Evolutionary conservation across 2,888 invertebrate species (phyloP).

Genomic region (Rhogogaster chlorosoma): DNA sequence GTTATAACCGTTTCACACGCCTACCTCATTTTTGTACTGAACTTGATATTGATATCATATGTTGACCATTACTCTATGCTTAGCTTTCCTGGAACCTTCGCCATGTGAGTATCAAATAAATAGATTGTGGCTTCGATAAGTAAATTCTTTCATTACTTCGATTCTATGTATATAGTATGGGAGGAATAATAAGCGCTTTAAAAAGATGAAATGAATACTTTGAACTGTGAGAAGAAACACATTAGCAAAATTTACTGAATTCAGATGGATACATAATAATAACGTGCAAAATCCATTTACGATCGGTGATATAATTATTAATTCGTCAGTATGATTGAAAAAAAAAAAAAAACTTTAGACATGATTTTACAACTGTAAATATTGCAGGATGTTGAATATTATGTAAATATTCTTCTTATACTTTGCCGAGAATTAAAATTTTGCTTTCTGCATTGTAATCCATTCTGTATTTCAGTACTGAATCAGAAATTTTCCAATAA

Average conservation of each 20-base stretch:
- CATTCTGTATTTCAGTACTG: conserved; percentile 60
- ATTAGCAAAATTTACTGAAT: too few species aligned
- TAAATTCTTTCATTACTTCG: background rate
- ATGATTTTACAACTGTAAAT: too few species aligned
- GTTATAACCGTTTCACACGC: background rate
- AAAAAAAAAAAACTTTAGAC: too few species aligned
- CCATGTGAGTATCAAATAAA: conserved; percentile 36
- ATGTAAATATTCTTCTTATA: background rate
- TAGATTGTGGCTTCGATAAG: background rate
- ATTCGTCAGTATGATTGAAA: too few species aligned
- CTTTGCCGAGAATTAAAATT: background rate
- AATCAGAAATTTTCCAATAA: conserved; percentile 72
- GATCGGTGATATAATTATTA: too few species aligned
- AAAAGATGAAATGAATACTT: too few species aligned
- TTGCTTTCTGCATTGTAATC: background rate
- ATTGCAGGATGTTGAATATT: too few species aligned
- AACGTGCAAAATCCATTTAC: too few species aligned
- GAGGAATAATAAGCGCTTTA: background rate
- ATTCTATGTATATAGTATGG: background rate
- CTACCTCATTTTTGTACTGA: background rate
- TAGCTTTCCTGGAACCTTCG: conserved; percentile 46
- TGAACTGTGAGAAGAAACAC: too few species aligned
- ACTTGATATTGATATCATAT: background rate
- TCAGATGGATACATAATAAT: too few species aligned
- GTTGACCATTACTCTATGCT: background rate